Evolutionary conservation across 2,797 vertebrate species (phyloP), one percentile per base, ranked within the genome.

Genomic region (Clamator glandarius): DNA sequence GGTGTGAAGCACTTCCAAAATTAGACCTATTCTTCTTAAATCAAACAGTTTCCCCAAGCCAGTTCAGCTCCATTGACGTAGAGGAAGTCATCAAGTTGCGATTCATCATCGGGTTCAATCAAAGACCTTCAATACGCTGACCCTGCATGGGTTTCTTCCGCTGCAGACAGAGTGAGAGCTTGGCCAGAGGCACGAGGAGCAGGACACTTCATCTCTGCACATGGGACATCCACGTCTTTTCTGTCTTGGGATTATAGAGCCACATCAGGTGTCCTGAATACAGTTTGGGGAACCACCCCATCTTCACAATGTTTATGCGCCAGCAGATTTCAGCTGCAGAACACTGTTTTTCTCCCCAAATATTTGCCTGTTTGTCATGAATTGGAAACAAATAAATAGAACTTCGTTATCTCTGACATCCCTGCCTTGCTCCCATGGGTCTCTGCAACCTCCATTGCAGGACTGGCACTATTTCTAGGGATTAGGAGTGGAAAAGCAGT

Each of bases 1-100:
- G 93, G 92, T 89, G 90, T 96, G 94, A 94, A 96, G 95, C 94
- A 93, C 95, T 96, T 96, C 95, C 95, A 96, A 95, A 96, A 96
- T 95, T 95, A 95, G 93, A 88, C 92, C 92, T 89, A 96, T 95
- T 94, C 94, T 96, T 95, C 92, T 95, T 96, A 95, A 94, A 95
- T 94, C 96, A 95, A 96, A 95, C 94, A 94, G 94, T 96, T 96
- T 96, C 93, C 92, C 90, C 95, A 93, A 95, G 95, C 93, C 92
- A 82, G 95, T 96, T 96, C 93, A 68, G 94, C 93, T 96, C 95
- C 92, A 67, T 42, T 92, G 95, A 95, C 78, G 94, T 80, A 94
- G 91, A 92, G 95, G 95, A 96, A 96, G 92, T 94, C 96, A 96
- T 96, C 96, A 96, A 93, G 91, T 52, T 85, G 92, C 69, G 35